Conservation (phyloP, 2,888 invertebrate genomes). For the Orthonychiurus folsomi region DNA sequence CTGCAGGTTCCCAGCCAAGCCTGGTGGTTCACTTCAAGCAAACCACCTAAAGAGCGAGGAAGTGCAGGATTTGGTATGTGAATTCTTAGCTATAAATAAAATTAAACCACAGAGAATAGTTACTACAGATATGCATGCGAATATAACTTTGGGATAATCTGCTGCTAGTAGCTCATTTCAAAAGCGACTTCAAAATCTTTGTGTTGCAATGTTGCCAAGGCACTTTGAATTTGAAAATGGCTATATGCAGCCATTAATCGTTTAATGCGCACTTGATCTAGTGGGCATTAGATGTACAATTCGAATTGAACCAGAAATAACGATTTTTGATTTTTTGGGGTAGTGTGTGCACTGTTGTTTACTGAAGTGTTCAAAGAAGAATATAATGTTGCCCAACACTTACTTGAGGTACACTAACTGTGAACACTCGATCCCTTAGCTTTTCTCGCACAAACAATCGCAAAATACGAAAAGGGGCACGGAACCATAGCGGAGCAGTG, state of each 20-base stretch:
- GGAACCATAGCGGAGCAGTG: constrained; percentile 96
- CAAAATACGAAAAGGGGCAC: constrained; percentile 91
- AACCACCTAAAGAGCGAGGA: constrained; percentile 81
- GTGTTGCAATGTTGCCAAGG: too few species aligned
- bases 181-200: too few species aligned
- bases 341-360: too few species aligned
- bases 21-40: constrained; percentile 76
- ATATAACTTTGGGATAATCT: constrained; percentile 3
- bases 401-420: constrained; percentile 77
- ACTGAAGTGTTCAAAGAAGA: too few species aligned
- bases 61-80: constrained; percentile 85
- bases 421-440: constrained; percentile 87
- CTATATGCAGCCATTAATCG: too few species aligned
- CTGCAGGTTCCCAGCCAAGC: constrained; percentile 70
- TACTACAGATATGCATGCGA: background rate
- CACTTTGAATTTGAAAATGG: too few species aligned
- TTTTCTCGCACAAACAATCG: constrained; percentile 92
- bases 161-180: too few species aligned
- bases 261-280: too few species aligned
- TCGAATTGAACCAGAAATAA: too few species aligned
- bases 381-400: constrained; percentile 9
- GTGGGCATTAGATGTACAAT: too few species aligned
- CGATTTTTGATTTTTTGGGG: too few species aligned
- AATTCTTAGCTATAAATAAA: constrained; percentile 53
- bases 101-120: background rate